Conservation (phyloP, 2,888 invertebrate species). For the Microctonus brassicae region DNA sequence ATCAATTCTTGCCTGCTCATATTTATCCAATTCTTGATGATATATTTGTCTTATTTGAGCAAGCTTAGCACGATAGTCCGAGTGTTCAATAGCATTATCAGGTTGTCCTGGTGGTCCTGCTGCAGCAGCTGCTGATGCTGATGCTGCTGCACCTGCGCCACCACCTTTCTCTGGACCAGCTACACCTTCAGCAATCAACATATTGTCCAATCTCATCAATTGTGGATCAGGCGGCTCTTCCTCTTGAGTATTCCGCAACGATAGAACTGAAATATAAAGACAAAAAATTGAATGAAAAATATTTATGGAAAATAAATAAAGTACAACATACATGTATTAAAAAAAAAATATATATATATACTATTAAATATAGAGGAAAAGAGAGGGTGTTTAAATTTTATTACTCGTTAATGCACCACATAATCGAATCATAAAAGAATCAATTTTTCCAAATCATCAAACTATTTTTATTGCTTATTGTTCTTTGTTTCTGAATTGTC, state of each 20-base stretch:
- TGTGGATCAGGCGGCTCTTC: conserved; percentile 99
- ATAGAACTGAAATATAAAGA: conserved; percentile 78
- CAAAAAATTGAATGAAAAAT: neutral
- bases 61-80: conserved; percentile 98
- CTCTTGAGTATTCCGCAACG: conserved; percentile 96
- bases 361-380: too few species aligned
- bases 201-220: conserved; percentile 98
- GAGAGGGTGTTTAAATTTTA: conserved; percentile 11
- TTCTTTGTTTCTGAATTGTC: conserved; percentile 16
- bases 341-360: neutral
- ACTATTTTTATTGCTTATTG: neutral
- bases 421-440: conserved; percentile 65
- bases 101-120: conserved; percentile 80
- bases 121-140: conserved; percentile 88
- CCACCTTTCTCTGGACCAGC: conserved; percentile 96
- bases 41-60: conserved; percentile 99
- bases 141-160: conserved; percentile 89
- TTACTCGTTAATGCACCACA: neutral
- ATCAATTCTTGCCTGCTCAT: conserved; percentile 83
- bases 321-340: neutral
- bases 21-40: conserved; percentile 99
- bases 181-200: conserved; percentile 98
- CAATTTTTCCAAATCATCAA: conserved; percentile 57
- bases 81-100: conserved; percentile 98
- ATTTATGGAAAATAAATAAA: neutral